phyloP scores from a whole-genome alignment of 2,797 vertebrate species.

The Enteromius treurensis region DNA sequence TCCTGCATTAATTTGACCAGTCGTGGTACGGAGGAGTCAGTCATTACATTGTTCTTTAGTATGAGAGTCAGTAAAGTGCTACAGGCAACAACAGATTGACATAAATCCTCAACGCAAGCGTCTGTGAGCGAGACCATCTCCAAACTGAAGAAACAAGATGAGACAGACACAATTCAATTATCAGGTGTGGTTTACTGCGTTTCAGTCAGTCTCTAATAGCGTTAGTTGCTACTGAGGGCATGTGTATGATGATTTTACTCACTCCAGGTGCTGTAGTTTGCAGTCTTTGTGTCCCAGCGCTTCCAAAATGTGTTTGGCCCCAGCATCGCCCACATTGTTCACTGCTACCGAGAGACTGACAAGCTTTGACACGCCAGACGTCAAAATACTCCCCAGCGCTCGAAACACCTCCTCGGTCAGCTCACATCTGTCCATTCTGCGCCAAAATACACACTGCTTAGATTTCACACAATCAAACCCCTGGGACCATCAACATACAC shows the following conservation, averaged over 20 bases:
- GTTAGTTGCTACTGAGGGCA: not conserved
- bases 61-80: conserved; percentile 78
- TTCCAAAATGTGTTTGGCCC: conserved; percentile 76
- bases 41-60: conserved; percentile 84
- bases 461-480: not conserved
- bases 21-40: conserved; percentile 67
- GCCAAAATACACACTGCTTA: not conserved
- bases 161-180: not conserved
- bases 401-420: conserved; percentile 76
- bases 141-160: conserved; percentile 70
- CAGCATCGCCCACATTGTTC: conserved; percentile 77
- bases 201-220: not conserved
- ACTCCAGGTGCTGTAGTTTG: conserved; percentile 83
- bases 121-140: conserved; percentile 80
- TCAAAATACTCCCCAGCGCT: conserved; percentile 73
- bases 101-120: conserved; percentile 72
- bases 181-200: not conserved
- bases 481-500: no score
- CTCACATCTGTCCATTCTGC: conserved; percentile 79
- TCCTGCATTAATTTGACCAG: conserved; percentile 68
- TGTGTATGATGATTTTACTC: conserved; percentile 58
- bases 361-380: conserved; percentile 71
- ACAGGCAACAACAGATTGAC: conserved; percentile 70
- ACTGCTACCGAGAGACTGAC: conserved; percentile 79
- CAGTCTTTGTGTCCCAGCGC: conserved; percentile 79